phyloP scores from a whole-genome alignment of 2,888 invertebrate species.

The Brachyptera putata region DNA sequence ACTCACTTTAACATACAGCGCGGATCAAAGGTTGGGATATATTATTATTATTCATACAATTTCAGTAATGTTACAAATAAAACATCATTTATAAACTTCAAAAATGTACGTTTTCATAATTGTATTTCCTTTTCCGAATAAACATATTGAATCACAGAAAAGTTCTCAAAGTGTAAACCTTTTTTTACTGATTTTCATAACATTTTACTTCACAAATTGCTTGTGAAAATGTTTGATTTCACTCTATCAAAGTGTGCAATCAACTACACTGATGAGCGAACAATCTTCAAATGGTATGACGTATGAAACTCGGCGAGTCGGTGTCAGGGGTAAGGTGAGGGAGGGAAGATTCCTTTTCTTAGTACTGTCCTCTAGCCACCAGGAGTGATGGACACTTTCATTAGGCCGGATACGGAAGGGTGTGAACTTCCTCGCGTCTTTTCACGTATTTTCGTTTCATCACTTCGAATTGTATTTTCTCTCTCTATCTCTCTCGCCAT shows the following conservation, averaged over 20 bases:
- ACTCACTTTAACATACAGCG: too few species aligned
- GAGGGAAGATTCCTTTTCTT: neutral
- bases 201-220: neutral
- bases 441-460: slow-evolving; percentile 1
- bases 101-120: too few species aligned
- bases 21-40: too few species aligned
- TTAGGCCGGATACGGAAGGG: slow-evolving; percentile 21
- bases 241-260: neutral
- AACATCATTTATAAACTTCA: too few species aligned
- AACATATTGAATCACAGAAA: too few species aligned
- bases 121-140: too few species aligned
- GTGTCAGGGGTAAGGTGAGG: neutral
- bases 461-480: neutral
- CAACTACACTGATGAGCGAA: neutral
- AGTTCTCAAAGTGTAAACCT: neutral
- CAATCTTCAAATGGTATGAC: neutral
- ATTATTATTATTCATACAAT: too few species aligned
- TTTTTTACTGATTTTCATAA: neutral
- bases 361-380: slow-evolving; percentile 1
- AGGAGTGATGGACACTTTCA: slow-evolving; percentile 21
- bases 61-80: too few species aligned
- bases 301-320: neutral
- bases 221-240: neutral
- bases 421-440: slow-evolving; percentile 17
- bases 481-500: neutral